Base-by-base conservation (phyloP, 2,797 vertebrate species). In the Tapera naevia region DNA sequence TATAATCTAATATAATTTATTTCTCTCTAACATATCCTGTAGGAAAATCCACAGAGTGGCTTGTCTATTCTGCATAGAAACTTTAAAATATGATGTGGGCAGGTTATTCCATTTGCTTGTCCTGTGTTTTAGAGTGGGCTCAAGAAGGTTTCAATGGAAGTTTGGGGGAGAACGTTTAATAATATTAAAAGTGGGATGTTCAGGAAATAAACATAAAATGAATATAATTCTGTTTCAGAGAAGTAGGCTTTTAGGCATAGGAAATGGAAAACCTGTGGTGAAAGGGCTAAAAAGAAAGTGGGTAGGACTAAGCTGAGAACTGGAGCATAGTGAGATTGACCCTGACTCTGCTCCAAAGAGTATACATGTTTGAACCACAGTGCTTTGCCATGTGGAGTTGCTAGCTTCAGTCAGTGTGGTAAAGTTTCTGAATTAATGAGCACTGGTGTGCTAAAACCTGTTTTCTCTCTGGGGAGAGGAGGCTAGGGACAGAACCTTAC, bases 1-100 rank as follows among this genome's bases (percentile, higher is more conserved):
- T 91, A 78, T 54, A 89, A 95, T 86, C 66, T 81, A 86, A 93
- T 69, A n/a, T 66, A 60, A 90, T 96, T 80, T 85, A 73, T 91
- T 96, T 88, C 60, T 78, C 22, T 73, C 56, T 89, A 78, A 86
- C 61, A 50, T 89, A 21, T 83, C 92, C 39, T 23, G 24, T 73
- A 78, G 72, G 43, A 71, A 88, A 91, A 65, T 67, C 45, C 69
- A 50, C 13, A 67, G 41, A 60, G n/a, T 86, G 21, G 11, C 35
- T 92, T 79, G 24, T 61, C 39, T 86, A 22, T 69, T 91, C 41
- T 78, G 19, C n/a, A 35, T 25, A 62, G 46, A 67, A 94, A 30
- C 60, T 71, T 70, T 41, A 41, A 87, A 82, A 57, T 65, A 13
- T 23, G 2, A 5, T 58, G 8, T 71, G 15, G 19, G 16, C n/a